These are phyloP conservation scores for Oostethus manadensis DNA, from an alignment of 2,113 vertebrate genomes.

Conservation along the genomic window DNA sequence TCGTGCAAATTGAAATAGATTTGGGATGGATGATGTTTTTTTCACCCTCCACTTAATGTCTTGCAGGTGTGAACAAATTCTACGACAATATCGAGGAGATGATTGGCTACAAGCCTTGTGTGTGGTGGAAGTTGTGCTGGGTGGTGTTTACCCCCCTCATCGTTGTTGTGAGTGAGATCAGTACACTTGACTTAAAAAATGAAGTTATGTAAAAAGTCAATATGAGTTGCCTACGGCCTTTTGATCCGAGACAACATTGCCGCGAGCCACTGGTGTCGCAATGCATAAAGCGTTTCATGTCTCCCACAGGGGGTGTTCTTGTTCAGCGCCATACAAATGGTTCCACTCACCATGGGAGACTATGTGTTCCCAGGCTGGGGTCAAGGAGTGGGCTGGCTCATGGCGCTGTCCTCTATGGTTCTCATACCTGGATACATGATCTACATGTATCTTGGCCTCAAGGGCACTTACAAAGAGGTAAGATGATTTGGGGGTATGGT, in stretches of 20 bases:
- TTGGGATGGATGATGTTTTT: conserved; percentile 47
- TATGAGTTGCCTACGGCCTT: conserved; percentile 46
- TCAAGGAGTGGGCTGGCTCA: conserved; percentile 97
- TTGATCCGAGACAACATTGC: conserved; percentile 21
- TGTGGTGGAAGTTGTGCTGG: conserved; percentile 99
- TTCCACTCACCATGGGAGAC: conserved; percentile 91
- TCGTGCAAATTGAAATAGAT: conserved; percentile 54
- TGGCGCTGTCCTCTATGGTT: conserved; percentile 96
- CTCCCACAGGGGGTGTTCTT: conserved; percentile 89
- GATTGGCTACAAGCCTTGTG: conserved; percentile 93
- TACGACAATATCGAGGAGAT: conserved; percentile 98
- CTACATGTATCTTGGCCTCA: conserved; percentile 90
- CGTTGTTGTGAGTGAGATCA: conserved; percentile 82
- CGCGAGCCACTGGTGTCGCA: conserved; percentile 45
- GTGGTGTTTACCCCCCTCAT: conserved; percentile 94
- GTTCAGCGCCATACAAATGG: conserved; percentile 97
- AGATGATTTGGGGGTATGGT: conserved; percentile 2
- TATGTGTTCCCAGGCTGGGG: conserved; percentile 97
- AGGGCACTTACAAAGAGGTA: conserved; percentile 97
- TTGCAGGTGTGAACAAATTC: conserved; percentile 92
- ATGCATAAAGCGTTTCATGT: conserved; percentile 58
- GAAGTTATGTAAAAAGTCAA: conserved; percentile 61
- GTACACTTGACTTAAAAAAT: conserved; percentile 44
- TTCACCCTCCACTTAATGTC: conserved; percentile 37
- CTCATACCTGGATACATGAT: conserved; percentile 97